A percentile compares a stretch with the other conserved stretches of the same genome.
These are phyloP conservation scores for Ctenochaetus hawaiiensis DNA, from an alignment of 2,797 vertebrate genomes.

Conservation along the genomic window DNA sequence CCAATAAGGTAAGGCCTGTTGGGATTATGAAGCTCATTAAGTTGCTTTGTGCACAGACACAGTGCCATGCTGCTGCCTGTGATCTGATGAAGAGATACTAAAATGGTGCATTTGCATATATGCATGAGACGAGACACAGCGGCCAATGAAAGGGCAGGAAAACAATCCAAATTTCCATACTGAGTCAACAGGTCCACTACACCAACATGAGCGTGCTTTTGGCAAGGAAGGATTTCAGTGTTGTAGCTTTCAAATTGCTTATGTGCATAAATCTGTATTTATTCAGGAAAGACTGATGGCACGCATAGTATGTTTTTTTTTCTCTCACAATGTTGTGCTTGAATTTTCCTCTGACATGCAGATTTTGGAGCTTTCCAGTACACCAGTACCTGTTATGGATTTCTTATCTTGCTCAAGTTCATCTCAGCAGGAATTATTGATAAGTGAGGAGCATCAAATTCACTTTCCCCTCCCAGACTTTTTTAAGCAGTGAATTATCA, in stretches of 20 bases:
- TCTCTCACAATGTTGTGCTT: background rate
- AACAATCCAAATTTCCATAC: constrained; percentile 47
- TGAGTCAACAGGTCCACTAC: constrained; percentile 31
- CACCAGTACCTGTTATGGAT: background rate
- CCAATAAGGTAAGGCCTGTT: constrained; percentile 55
- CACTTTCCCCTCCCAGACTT: background rate
- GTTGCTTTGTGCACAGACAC: constrained; percentile 50
- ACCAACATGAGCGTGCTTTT: background rate
- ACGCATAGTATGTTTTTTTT: background rate
- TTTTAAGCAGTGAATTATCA: background rate
- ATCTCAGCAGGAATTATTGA: constrained; percentile 2
- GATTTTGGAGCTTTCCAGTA: background rate
- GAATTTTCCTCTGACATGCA: background rate
- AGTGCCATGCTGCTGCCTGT: constrained; percentile 39
- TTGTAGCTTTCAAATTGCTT: constrained; percentile 7
- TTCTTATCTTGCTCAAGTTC: background rate
- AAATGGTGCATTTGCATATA: constrained; percentile 74
- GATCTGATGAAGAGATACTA: constrained; percentile 59
- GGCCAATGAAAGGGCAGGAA: constrained; percentile 54
- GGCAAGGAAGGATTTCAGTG: background rate
- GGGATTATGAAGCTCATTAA: constrained; percentile 68
- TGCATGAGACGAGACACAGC: constrained; percentile 41
- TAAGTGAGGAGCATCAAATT: background rate
- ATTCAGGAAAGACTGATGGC: background rate
- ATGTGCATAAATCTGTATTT: background rate